Evolutionary conservation across 2,888 invertebrate genomes (phyloP), one percentile per base, ranked within the genome.

Genomic region (Julus scanicus): DNA sequence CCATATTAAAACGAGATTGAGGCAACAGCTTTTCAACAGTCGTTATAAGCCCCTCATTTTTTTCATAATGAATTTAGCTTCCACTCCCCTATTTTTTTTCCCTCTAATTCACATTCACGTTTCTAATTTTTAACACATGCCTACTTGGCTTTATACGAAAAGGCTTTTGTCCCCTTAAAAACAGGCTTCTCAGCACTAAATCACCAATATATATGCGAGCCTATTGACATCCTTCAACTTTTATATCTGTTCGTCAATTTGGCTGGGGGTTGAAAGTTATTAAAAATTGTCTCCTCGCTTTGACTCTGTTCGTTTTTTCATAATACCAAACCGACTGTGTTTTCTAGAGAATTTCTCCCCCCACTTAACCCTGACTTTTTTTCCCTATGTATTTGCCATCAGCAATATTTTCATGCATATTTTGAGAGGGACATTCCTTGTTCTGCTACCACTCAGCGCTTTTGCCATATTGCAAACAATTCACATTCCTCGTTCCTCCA

Each of bases 91-190:
- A 11, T 5, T 11, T 37, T 80, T 80, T 80, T 80, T 17, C 53
- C 53, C 17, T 53, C 29, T 37, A 37, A 80, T 80, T 80, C 80
- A 80, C 80, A 80, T 80, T 80, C 80, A 37, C 80, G 15, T 80
- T 80, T 80, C 80, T 80, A 80, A 80, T 80, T 80, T 80, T 80
- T 80, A 80, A 80, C 80, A 80, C 80, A 37, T 80, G 80, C 80
- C 80, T 80, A 80, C 37, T 80, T 37, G 80, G 80, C 13, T 37
- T 37, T 17, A 9, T 37, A 0, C 6, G 15, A 80, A 80, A 80
- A 37, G 80, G 80, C 80, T 80, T 37, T 80, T 80, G 80, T 37
- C 37, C 80, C 37, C 37, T 80, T 37, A 37, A 37, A 80, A 80
- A 80, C 37, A 37, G 80, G 80, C 37, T 80, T 80, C 37, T 80